Evolutionary conservation across 2,888 invertebrate species (phyloP).

Genomic region (Drosophila fungiperda): DNA sequence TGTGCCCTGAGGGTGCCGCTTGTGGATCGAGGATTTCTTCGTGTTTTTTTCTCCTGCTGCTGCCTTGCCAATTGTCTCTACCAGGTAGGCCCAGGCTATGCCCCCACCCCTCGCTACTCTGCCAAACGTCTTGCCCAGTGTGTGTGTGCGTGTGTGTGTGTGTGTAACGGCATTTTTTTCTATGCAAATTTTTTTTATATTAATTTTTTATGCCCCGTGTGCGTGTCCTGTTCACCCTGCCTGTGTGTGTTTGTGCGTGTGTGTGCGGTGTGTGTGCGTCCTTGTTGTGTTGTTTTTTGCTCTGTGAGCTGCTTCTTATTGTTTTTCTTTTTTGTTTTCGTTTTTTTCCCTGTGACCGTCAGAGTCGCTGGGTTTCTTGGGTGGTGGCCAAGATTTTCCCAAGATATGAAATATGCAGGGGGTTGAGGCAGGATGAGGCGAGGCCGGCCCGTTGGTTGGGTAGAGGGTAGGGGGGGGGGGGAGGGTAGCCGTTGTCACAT

Average conservation of each 20-base stretch:
- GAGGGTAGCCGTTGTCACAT: constrained; percentile 69
- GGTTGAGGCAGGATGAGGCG: constrained; percentile 30
- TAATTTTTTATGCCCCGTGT: constrained; percentile 78
- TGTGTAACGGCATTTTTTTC: constrained; percentile 85
- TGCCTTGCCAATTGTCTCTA: constrained; percentile 38
- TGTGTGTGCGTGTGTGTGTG: constrained; percentile 41
- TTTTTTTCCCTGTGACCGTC: constrained; percentile 49
- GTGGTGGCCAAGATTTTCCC: constrained; percentile 84
- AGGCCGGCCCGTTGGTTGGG: not conserved
- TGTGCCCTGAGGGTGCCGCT: constrained; percentile 49
- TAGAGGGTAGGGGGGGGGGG: constrained; percentile 17
- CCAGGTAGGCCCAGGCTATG: constrained; percentile 59
- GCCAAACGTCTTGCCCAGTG: constrained; percentile 8
- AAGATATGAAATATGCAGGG: constrained; percentile 72
- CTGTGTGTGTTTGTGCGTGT: constrained; percentile 23
- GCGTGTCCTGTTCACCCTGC: constrained; percentile 52
- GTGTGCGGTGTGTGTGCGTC: constrained; percentile 36
- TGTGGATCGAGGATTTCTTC: constrained; percentile 39
- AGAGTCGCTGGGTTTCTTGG: constrained; percentile 60
- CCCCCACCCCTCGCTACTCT: constrained; percentile 11
- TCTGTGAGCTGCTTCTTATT: constrained; percentile 63
- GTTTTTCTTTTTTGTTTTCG: constrained; percentile 48
- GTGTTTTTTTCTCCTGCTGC: constrained; percentile 18
- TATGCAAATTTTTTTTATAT: constrained; percentile 84
- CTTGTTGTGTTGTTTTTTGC: constrained; percentile 49